phyloP scores from a whole-genome alignment of 2,113 vertebrate species.

The Prochilodus magdalenae region DNA sequence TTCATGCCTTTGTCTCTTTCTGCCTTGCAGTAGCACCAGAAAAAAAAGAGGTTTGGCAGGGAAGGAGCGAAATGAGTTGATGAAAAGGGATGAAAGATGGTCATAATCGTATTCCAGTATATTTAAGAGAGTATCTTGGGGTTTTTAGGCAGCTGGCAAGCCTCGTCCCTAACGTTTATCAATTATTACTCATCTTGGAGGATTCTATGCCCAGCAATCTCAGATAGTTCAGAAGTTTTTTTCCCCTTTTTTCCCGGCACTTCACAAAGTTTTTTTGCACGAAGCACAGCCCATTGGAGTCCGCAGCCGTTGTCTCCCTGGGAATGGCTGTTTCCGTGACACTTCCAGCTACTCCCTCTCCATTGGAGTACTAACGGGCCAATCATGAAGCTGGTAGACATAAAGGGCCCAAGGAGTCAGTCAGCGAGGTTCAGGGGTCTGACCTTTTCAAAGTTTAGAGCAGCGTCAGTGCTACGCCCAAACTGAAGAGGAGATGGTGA shows the following conservation, averaged over 20 bases:
- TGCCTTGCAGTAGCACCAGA: neutral
- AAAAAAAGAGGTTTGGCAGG: conserved; percentile 27
- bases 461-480: neutral
- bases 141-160: conserved; percentile 43
- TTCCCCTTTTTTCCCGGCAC: conserved; percentile 2
- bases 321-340: conserved; percentile 42
- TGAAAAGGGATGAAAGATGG: conserved; percentile 56
- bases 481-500: neutral
- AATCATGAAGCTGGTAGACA: neutral
- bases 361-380: conserved; percentile 19
- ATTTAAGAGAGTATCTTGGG: conserved; percentile 52
- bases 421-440: neutral
- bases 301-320: conserved; percentile 33
- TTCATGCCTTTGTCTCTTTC: neutral
- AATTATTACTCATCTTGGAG: conserved; percentile 63
- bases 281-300: conserved; percentile 41
- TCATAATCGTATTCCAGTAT: conserved; percentile 49
- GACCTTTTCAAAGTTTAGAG: neutral
- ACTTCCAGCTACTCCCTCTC: conserved; percentile 36
- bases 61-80: conserved; percentile 34
- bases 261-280: conserved; percentile 38
- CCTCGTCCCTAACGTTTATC: conserved; percentile 56
- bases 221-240: conserved; percentile 51
- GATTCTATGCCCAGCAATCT: conserved; percentile 46
- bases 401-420: neutral